Base-by-base conservation (phyloP, 2,113 vertebrate genomes). In the Grammomys dolichurus region DNA sequence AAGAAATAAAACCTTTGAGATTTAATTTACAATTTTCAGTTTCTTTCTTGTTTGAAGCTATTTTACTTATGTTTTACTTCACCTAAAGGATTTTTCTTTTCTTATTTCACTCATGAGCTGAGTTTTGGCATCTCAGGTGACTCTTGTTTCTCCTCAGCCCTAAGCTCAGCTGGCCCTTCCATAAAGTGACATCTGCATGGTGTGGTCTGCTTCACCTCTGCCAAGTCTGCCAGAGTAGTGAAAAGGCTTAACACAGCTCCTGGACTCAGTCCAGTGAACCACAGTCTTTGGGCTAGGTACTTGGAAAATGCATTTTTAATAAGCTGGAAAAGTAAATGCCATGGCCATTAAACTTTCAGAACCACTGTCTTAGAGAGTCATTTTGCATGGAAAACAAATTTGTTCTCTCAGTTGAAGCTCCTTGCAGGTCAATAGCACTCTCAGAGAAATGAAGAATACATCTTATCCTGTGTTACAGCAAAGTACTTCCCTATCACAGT, bases 261-360 rank as follows among this genome's bases (percentile, higher is more conserved):
- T 89, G 85, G 82, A 69, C 76, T 20, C 3, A 31, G 88, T 75
- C 28, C 22, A 89, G 91, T 28, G 36, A 81, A 26, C 81, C 43
- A 81, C 28, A 87, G 48, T 90, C 75, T 33, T 4, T 88, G n/a
- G 73, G 31, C 33, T 60, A 72, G 58, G 75, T 93, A 40, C 33
- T 36, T 75, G 91, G 78, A 81, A 96, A 91, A 89, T 78, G 78
- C 67, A 91, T 93, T 96, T 95, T 95, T 94, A 94, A 95, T 95
- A 86, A 94, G 73, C 67, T 65, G 48, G 90, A 81, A 56, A 94
- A 93, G 20, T 90, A 43, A 94, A 95, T 93, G 14, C 89, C 54
- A 70, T 82, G 75, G 91, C 67, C 67, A 89, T 96, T 93, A 91
- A 95, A 87, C 63, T 89, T 97, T 65, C 19, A 89, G 88, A 94